Evolutionary conservation across 2,113 vertebrate species (phyloP).

Genomic region (Chlorodrepanis virens): DNA sequence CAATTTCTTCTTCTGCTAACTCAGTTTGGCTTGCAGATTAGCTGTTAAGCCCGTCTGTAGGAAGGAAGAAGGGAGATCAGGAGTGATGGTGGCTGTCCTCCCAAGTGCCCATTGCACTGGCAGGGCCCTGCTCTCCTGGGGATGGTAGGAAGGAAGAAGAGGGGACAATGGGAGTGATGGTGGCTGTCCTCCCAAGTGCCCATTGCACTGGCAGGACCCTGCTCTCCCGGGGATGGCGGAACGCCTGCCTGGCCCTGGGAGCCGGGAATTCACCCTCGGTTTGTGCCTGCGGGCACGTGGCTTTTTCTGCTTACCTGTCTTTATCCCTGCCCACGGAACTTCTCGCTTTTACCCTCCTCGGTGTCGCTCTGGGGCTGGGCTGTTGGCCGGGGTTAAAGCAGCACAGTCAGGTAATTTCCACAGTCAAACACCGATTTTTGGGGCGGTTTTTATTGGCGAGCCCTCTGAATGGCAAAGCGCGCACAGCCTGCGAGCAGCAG

Average conservation of each 20-base stretch:
- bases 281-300: accelerated
- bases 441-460: background rate
- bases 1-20: background rate
- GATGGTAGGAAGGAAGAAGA: no score
- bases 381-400: background rate
- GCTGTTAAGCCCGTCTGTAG: accelerated
- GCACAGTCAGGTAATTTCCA: background rate
- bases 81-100: background rate
- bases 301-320: no score
- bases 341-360: background rate
- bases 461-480: accelerated
- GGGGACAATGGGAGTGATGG: accelerated
- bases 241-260: background rate
- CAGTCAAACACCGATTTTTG: background rate
- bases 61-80: no score
- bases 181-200: no score
- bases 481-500: conserved; percentile 31
- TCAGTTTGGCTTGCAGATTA: background rate
- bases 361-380: background rate
- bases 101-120: accelerated
- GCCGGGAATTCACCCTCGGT: background rate
- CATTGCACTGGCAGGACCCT: accelerated
- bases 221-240: background rate
- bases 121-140: background rate
- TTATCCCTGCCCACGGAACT: background rate